These are phyloP conservation scores for Typhlichthys subterraneus DNA, from an alignment of 2,797 vertebrate species.

Conservation along the genomic window DNA sequence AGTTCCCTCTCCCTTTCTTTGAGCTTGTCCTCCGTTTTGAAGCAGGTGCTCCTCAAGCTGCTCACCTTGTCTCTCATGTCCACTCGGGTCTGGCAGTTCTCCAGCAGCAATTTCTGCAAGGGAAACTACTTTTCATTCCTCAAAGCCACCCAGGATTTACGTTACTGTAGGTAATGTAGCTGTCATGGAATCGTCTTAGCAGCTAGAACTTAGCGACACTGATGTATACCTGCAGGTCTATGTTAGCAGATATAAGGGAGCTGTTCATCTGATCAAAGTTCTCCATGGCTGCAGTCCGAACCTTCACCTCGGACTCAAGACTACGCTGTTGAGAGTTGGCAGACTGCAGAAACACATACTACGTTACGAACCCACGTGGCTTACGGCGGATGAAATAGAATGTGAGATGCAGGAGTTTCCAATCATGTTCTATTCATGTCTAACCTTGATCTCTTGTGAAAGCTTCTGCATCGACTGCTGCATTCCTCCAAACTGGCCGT, in stretches of 20 bases:
- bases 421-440: conserved; percentile 14
- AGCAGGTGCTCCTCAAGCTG: conserved; percentile 79
- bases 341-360: conserved; percentile 66
- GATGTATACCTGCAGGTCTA: conserved; percentile 86
- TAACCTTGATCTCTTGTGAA: conserved; percentile 89
- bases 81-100: conserved; percentile 67
- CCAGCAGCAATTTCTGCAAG: too few relatives aligned
- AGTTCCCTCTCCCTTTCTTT: conserved; percentile 86
- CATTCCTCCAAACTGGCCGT: conserved; percentile 95
- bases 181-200: neutral
- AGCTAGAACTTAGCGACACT: neutral
- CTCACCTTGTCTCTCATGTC: conserved; percentile 82
- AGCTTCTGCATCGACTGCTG: conserved; percentile 91
- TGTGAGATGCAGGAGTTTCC: neutral
- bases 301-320: conserved; percentile 86
- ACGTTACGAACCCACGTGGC: neutral
- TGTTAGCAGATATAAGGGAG: conserved; percentile 86
- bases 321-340: conserved; percentile 83
- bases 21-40: conserved; percentile 84
- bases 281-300: conserved; percentile 87
- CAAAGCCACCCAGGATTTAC: neutral
- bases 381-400: neutral
- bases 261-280: conserved; percentile 91
- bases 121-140: conserved; percentile 24
- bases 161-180: neutral